Conservation (phyloP, 2,113 vertebrate species). For the Pituophis catenifer region DNA sequence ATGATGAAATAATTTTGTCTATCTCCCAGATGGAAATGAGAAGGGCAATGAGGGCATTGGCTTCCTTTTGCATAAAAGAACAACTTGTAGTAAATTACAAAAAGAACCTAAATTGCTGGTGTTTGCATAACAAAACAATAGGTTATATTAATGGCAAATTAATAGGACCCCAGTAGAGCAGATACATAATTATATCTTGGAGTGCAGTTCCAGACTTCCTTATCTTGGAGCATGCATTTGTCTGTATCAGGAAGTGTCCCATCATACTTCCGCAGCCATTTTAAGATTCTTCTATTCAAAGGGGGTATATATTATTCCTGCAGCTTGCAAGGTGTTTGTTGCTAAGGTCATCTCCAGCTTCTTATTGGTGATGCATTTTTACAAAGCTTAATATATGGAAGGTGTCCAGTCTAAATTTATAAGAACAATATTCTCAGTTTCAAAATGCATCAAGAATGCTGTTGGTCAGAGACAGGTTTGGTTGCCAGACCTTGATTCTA, state of each 20-base stretch:
- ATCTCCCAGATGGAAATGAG: background rate
- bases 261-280: background rate
- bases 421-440: background rate
- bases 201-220: background rate
- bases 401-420: background rate
- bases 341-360: background rate
- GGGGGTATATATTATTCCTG: background rate
- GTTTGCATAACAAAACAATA: background rate
- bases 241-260: background rate
- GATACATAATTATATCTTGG: background rate
- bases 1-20: background rate
- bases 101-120: background rate
- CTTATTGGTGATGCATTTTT: background rate
- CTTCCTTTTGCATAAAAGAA: background rate
- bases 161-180: background rate
- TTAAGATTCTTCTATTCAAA: background rate
- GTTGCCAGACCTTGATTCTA: background rate
- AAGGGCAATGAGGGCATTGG: background rate
- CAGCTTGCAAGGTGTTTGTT: background rate
- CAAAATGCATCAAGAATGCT: background rate
- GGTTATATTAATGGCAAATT: background rate
- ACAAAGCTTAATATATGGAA: background rate
- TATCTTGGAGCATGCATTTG: background rate
- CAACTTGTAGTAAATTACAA: background rate
- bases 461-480: background rate